Conservation (phyloP, 2,888 invertebrate genomes). For the Trisateles emortualis region DNA sequence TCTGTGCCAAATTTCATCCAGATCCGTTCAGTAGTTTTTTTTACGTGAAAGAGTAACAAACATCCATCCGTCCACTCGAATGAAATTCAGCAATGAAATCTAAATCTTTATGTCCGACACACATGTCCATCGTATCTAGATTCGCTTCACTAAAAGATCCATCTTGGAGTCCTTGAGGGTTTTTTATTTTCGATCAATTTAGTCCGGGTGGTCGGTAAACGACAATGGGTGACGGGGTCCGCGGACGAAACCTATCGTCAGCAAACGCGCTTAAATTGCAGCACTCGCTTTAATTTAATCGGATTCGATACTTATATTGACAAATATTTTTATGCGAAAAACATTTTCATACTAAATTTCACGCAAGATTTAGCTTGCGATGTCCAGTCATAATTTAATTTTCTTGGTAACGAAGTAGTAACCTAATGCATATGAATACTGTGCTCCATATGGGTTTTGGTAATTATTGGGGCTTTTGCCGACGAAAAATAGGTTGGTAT, state of each 20-base stretch:
- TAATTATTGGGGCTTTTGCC: too few relatives aligned
- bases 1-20: too few relatives aligned
- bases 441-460: too few relatives aligned
- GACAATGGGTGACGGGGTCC: constrained; percentile 64
- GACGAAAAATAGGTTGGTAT: too few relatives aligned
- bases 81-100: constrained; percentile 15
- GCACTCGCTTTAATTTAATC: constrained; percentile 39
- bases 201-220: constrained; percentile 55
- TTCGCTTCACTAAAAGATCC: constrained; percentile 27
- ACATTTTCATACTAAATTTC: too few relatives aligned
- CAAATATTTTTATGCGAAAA: too few relatives aligned
- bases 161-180: constrained; percentile 31
- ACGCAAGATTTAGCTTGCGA: too few relatives aligned
- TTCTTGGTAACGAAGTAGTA: too few relatives aligned
- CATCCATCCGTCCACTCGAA: constrained; percentile 9
- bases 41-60: too few relatives aligned
- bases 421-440: too few relatives aligned
- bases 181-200: constrained; percentile 60
- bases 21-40: too few relatives aligned
- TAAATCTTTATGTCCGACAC: constrained; percentile 40
- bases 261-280: constrained; percentile 65
- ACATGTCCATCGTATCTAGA: constrained; percentile 27
- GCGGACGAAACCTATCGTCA: constrained; percentile 62
- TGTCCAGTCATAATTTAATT: too few relatives aligned
- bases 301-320: constrained; percentile 42